Evolutionary conservation across 2,888 invertebrate species (phyloP), one percentile per base, ranked within the genome.

Genomic region (Parapristionchus giblindavisi): DNA sequence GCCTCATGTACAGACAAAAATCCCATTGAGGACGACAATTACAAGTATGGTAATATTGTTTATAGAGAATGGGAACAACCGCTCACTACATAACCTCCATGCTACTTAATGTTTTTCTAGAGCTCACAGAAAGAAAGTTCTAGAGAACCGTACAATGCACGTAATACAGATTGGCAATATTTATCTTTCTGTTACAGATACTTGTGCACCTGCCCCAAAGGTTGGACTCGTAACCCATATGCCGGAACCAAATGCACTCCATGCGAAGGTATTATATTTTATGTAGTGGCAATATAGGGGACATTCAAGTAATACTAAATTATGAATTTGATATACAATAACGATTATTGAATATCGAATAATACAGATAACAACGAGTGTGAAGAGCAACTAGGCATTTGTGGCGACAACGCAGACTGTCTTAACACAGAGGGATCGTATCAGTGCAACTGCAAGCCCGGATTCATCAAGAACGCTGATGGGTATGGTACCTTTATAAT

Each of bases 361-460:
- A 61, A 27, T 61, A 14, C 48, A 73, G 74, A 74, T 21, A 65
- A 63, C 61, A 32, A 74, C 21, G 74, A 74, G 65, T 74, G 74
- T 65, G 29, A 3, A 21, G 60, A 58, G 60, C 58, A 43, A 27
- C 74, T 54, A 6, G 74, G 21, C n/a, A 60, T 74, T 38, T 74
- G 74, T 32, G 74, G 74, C 36, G 27, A 24, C 17, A 74, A 74
- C 32, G 63, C 74, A 38, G 27, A 32, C 3, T 74, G 74, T 65
- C 17, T 34, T 29, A 74, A 74, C 65, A 48, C 51, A 0, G 63
- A 63, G 2, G 74, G 74, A 11, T 21, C n/a, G 4, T 65, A 34
- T 54, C 11, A 24, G 2, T 74, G 74, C 65, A 24, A 24, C n/a
- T 74, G 74, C 40, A 3, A 24, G 21, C 52, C 24, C 2, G 74